These are phyloP conservation scores for Cephalopterus ornatus DNA, from an alignment of 2,113 vertebrate genomes.

Conservation along the genomic window DNA sequence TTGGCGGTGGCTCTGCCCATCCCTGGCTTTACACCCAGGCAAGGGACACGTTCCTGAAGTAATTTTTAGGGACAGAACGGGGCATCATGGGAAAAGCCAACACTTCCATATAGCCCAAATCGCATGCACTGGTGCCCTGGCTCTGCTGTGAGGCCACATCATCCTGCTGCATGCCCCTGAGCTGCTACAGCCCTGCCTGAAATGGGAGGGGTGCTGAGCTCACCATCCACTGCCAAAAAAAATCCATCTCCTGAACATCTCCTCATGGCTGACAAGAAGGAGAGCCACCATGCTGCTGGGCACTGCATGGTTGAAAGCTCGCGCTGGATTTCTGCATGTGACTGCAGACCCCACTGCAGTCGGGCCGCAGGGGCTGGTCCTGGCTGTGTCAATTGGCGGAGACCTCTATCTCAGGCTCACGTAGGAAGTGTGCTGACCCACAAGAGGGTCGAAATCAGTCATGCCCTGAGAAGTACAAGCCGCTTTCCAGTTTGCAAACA, in stretches of 20 bases:
- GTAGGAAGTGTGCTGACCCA: background rate
- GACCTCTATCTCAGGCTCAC: accelerated
- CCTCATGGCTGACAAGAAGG: background rate
- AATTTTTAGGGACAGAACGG: background rate
- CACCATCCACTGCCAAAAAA: background rate
- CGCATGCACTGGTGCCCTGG: accelerated
- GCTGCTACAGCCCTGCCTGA: background rate
- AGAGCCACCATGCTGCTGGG: background rate
- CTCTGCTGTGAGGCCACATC: background rate
- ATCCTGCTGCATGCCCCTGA: background rate
- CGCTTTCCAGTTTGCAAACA: background rate
- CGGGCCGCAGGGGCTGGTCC: accelerated
- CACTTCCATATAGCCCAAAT: background rate
- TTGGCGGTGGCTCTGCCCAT: background rate
- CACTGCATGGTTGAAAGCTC: accelerated
- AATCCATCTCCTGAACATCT: background rate
- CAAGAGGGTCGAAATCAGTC: background rate
- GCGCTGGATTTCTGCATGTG: accelerated
- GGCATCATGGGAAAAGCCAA: background rate
- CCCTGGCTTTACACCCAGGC: background rate
- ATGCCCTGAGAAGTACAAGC: background rate
- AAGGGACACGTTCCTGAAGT: background rate
- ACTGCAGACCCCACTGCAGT: accelerated
- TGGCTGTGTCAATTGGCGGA: background rate
- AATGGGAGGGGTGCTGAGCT: background rate